Evolutionary conservation across 1,140 invertebrate genomes (phyloP).

Genomic region (Lepidostoma basale): DNA sequence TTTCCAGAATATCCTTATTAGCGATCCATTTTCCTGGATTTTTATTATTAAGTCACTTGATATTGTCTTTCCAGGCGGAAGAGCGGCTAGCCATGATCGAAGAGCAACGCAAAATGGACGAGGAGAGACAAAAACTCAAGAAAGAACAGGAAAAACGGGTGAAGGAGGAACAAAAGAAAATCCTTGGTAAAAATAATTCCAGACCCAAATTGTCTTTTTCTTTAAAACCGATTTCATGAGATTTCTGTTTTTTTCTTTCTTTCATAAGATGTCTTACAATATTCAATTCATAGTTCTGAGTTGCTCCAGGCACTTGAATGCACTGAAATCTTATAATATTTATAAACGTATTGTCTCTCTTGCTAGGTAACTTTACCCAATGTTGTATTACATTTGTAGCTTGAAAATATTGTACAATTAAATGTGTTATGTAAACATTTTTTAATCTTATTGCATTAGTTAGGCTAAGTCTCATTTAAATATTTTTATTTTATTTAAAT

Average conservation of each 20-base stretch:
- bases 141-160: constrained; percentile 90
- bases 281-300: not conserved
- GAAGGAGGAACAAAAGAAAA: constrained; percentile 96
- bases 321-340: constrained; percentile 3
- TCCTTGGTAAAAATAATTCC: constrained; percentile 96
- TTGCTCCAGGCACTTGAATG: not conserved
- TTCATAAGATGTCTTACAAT: constrained; percentile 1
- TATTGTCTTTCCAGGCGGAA: constrained; percentile 74
- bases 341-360: not conserved
- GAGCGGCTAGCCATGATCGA: constrained; percentile 95
- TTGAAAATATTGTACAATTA: constrained; percentile 5
- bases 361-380: no score
- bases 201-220: constrained; percentile 93
- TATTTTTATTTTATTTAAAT: not conserved
- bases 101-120: constrained; percentile 94
- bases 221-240: constrained; percentile 78
- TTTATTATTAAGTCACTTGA: not conserved
- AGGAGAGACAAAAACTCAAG: constrained; percentile 89
- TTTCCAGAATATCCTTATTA: no score
- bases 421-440: constrained; percentile 7
- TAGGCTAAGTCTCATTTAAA: constrained; percentile 17
- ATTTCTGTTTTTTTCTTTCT: constrained; percentile 24
- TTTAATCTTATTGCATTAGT: not conserved
- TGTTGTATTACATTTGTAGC: constrained; percentile 3
- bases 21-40: no score